Evolutionary conservation across 2,888 invertebrate genomes (phyloP), one percentile per base, ranked within the genome.

Genomic region (Gisinianus flammeolus): DNA sequence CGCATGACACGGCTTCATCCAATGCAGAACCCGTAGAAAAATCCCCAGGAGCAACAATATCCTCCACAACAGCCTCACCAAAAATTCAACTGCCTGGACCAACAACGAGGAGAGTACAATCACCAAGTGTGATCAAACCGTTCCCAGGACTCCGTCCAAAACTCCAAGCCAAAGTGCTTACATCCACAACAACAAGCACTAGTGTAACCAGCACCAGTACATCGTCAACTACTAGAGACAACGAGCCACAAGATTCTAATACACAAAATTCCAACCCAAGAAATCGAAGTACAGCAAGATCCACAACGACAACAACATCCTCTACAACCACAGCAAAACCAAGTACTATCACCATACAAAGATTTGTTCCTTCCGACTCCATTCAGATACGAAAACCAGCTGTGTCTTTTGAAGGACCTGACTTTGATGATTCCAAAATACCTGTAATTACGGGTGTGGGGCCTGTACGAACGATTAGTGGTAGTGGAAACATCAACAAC

Each of bases 381-480:
- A 64, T 70, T 3, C 76, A 54, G 44, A 35, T 73, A 28, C 35
- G 77, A 12, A 79, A 73, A 35, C 72, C 77, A 44, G 24, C 77
- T 0, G 52, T 74, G 12, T 64, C 75, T 2, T 75, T 77, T 68
- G 81, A 81, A 52, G 80, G 81, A 0, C 80, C 78, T 10, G 83
- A 84, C 24, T 81, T 79, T 68, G 85, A 85, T 74, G 85, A 85
- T 10, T 81, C 83, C 0, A 83, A 82, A 76, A 85, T 85, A 26
- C 85, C 85, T 19, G 83, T 85, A 4, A 85, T 85, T 26, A 83
- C 84, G 26, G 85, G 85, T 0, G 82, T 85, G 0, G 85, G 85
- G n/a, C 83, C 83, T 28, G 73, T 66, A 19, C 35, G 81, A 76
- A 58, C 71, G 31, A 74, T 76, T 58, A 68, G 24, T 67, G 81